Evolutionary conservation across 2,797 vertebrate species (phyloP), one percentile per base, ranked within the genome.

Genomic region (Pelobates cultripes): DNA sequence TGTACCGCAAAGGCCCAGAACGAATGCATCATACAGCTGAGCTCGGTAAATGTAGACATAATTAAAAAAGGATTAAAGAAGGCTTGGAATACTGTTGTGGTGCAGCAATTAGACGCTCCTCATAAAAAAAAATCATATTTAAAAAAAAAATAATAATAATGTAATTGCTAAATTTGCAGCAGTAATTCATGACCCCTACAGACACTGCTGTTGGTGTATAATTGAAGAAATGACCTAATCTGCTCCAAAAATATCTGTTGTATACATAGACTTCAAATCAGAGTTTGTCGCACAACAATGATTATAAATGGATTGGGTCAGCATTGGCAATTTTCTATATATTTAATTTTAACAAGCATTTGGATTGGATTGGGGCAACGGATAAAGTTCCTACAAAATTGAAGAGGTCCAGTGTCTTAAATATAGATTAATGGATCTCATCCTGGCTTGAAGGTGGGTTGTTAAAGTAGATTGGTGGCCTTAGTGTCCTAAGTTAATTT

Each of bases 31-130:
- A 70, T 28, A 44, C 51, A 60, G 55, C 28, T 28, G 28, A 28
- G 28, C n/a, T 55, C 40, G 0, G 15, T 9, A 42, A 78, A 51
- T 13, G 72, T 7, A 47, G 12, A 67, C 43, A 53, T 64, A 47
- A 66, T 76, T 76, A 76, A 66, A 51, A 76, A 67, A 51, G 74
- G 43, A 76, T 76, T 77, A 77, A 10, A 0, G 45, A 40, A 63
- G 28, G 13, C 55, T 74, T 2, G 3, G 14, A 40, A 43, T 61
- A 42, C 78, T 7, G 63, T 45, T 67, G 43, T 53, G 57, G 45
- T 42, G 43, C 14, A 61, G 44, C 47, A 73, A 73, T 55, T 73
- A 73, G 45, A 64, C 70, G 17, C 70, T 71, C 0, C 28, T 17
- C 17, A 17, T 64, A 40, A 40, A 28, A 64, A 28, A 64, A 4